Evolutionary conservation across 2,888 invertebrate genomes (phyloP), one percentile per base, ranked within the genome.

Genomic region (Holacanthella duospinosa): DNA sequence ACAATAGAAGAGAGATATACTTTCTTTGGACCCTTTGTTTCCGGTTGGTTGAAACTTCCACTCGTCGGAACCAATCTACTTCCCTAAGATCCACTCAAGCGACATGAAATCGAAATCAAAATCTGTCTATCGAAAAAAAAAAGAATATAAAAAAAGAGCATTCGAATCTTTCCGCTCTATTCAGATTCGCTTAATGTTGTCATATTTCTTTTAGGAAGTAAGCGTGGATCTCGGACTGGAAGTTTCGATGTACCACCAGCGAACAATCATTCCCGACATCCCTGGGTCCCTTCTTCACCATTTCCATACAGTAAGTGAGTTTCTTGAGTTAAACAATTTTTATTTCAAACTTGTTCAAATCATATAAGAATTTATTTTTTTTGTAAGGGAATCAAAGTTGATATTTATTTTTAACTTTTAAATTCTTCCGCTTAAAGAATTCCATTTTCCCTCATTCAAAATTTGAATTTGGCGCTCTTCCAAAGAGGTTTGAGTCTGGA

Each of bases 261-360:
- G 53, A 71, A 70, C 59, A 72, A 72, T 66, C 71, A 72, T 69
- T 70, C 71, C 69, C 71, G 71, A 61, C 70, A 71, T 61, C 44
- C 59, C 25, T 59, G 59, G 59, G 36, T 59, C 21, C 59, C 59
- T 4, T 26, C 26, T 28, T 44, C 44, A 2, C 59, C 59, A 12
- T 59, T 59, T 44, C 59, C 59, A 4, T 59, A 59, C 44, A 59
- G 59, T 59, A 28, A 59, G 59, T 59, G 4, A n/a, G n/a, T n/a
- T n/a, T n/a, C n/a, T n/a, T n/a, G n/a, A n/a, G n/a, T n/a, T n/a
- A n/a, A n/a, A n/a, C n/a, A n/a, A n/a, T n/a, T n/a, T n/a, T n/a
- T n/a, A n/a, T n/a, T 36, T 12, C 21, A n/a, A n/a, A 53, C 4
- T 36, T 36, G 36, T 16, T 36, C 36, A 16, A 16, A 21, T 16